Percentiles rank a stretch among this genome's conserved stretches.
These are phyloP conservation scores for Apteryx owenii DNA, from an alignment of 2,113 vertebrate genomes.

Conservation along the genomic window DNA sequence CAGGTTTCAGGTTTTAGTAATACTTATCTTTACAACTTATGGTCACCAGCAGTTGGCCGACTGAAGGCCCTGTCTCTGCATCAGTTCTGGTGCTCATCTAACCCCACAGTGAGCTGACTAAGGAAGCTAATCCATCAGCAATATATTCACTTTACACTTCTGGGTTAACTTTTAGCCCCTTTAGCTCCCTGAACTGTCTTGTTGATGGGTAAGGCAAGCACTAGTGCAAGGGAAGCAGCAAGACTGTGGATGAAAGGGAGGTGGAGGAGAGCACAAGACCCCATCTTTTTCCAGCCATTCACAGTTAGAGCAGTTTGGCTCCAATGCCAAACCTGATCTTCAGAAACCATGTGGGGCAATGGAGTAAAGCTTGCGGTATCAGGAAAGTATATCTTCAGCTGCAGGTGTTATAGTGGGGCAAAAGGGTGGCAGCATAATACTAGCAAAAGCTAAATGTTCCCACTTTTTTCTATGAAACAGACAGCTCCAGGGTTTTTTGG, in stretches of 20 bases:
- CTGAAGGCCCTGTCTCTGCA: background rate
- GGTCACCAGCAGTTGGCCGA: background rate
- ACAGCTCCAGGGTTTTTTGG: background rate
- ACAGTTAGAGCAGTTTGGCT: background rate
- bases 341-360: background rate
- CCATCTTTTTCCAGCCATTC: background rate
- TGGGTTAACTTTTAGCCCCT: background rate
- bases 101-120: accelerated
- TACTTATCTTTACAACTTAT: background rate
- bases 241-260: background rate
- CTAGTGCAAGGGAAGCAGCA: background rate
- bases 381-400: background rate
- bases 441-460: background rate
- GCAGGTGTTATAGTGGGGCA: background rate
- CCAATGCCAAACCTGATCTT: background rate
- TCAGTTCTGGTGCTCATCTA: background rate
- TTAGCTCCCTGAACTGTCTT: background rate
- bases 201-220: background rate
- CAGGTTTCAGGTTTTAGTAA: background rate
- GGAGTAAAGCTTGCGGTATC: background rate
- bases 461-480: background rate
- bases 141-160: background rate
- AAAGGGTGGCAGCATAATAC: background rate
- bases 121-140: background rate
- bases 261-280: background rate